Conservation (phyloP, 2,113 vertebrate genomes). For the Phyllopteryx taeniolatus region DNA sequence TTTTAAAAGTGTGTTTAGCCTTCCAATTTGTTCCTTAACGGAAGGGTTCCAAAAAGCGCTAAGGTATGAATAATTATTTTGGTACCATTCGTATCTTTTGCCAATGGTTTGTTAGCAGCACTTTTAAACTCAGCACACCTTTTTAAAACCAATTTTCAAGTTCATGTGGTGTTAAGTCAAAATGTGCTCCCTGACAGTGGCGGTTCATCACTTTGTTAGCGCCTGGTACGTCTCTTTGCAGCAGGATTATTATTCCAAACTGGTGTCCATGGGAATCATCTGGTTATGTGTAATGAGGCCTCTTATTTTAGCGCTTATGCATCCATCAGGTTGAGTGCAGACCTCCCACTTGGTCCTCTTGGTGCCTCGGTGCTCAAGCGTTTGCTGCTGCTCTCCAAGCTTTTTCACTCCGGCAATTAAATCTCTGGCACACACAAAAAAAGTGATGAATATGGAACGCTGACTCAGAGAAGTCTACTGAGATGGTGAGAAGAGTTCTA, state of each 20-base stretch:
- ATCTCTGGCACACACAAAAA: conserved; percentile 33
- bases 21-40: background rate
- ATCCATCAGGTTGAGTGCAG: conserved; percentile 50
- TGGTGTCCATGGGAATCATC: conserved; percentile 53
- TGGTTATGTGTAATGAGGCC: conserved; percentile 60
- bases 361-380: conserved; percentile 28
- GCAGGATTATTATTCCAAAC: conserved; percentile 28
- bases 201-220: conserved; percentile 25
- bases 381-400: conserved; percentile 44
- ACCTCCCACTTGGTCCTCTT: conserved; percentile 54
- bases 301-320: conserved; percentile 56
- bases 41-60: background rate
- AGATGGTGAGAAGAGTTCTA: conserved; percentile 59
- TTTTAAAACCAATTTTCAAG: conserved; percentile 3
- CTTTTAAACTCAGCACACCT: background rate
- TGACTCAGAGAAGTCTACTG: conserved; percentile 44
- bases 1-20: too few relatives aligned
- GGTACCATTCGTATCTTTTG: background rate
- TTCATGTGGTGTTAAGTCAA: background rate
- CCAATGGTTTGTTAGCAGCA: background rate
- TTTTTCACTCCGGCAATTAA: conserved; percentile 66
- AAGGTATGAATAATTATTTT: background rate
- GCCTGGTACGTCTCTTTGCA: conserved; percentile 18
- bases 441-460: conserved; percentile 71
- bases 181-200: background rate